Evolutionary conservation across 2,797 vertebrate genomes (phyloP), one percentile per base, ranked within the genome.

Genomic region (Cheirogaleus major): DNA sequence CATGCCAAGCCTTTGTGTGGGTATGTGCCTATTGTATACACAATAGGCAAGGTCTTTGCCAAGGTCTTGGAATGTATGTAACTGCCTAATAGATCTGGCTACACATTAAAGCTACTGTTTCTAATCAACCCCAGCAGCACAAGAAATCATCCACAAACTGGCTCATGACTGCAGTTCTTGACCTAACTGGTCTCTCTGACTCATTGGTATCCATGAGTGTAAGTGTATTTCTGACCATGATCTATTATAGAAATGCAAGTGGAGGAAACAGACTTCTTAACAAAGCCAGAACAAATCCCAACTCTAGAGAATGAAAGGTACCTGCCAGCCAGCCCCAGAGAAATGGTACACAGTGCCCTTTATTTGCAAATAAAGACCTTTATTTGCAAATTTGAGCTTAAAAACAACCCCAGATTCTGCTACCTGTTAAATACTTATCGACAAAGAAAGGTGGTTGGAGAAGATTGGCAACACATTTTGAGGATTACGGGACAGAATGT

Each of bases 351-450:
- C 4, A 48, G 22, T 41, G 25, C 52, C 23, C 25, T 85, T 88
- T 78, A 73, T 92, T 93, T 95, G 38, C 13, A 83, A 93, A 92
- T 90, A n/a, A 70, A 88, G 20, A 82, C 7, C 43, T 85, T 88
- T 78, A 73, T 92, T 93, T 95, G 38, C 13, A 83, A 93, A 92
- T 90, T 17, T 92, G n/a, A 84, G 43, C 43, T 87, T 32, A 35
- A 82, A 89, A 96, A 75, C 2, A 14, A 10, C 4, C 22, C 75
- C 17, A 45, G 13, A 75, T 82, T 79, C 38, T 93, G 35, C 11
- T 45, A 91, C 59, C 41, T 93, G 20, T 57, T 81, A 84, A 85
- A 87, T 69, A 57, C 11, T 90, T 85, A 96, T 1, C 45, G 14
- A 70, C n/a, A 88, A 78, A 93, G 8, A 78, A 85, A 92, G 91